phyloP scores from a whole-genome alignment of 1,140 invertebrate species.

The Parasteatoda tepidariorum region DNA sequence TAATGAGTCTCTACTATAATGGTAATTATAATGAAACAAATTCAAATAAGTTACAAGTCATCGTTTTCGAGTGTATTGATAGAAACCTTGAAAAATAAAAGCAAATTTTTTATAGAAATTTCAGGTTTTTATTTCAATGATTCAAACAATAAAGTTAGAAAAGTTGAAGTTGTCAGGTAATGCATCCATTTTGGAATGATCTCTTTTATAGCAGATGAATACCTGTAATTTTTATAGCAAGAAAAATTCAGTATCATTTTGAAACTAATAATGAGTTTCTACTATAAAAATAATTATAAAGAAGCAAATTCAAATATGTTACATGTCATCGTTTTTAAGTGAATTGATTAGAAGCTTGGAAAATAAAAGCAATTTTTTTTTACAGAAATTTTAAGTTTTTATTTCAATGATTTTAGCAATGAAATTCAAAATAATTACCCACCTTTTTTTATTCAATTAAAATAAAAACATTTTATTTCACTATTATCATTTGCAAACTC shows the following conservation, averaged over 20 bases:
- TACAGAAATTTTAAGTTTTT: too few relatives aligned
- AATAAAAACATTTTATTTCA: too few relatives aligned
- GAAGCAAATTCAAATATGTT: not conserved
- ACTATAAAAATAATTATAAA: not conserved
- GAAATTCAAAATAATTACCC: too few relatives aligned
- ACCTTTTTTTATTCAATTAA: too few relatives aligned
- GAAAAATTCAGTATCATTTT: not conserved
- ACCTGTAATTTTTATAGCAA: constrained; percentile 72
- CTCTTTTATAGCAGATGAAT: constrained; percentile 95
- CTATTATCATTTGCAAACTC: too few relatives aligned
- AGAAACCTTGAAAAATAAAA: constrained; percentile 38
- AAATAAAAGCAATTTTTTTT: constrained; percentile 43
- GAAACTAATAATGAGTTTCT: not conserved
- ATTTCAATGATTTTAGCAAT: too few relatives aligned
- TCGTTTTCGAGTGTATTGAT: too few relatives aligned
- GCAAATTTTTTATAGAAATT: too few relatives aligned
- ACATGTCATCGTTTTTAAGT: not conserved
- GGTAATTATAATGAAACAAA: not conserved
- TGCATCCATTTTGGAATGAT: constrained; percentile 96
- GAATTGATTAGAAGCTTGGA: too few relatives aligned
- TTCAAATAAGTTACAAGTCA: not conserved
- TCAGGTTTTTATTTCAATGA: too few relatives aligned
- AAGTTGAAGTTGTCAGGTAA: constrained; percentile 95
- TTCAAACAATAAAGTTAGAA: too few relatives aligned
- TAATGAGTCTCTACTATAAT: not conserved